These are phyloP conservation scores for Saccostrea cuccullata DNA, from an alignment of 1,140 invertebrate genomes.

Conservation along the genomic window DNA sequence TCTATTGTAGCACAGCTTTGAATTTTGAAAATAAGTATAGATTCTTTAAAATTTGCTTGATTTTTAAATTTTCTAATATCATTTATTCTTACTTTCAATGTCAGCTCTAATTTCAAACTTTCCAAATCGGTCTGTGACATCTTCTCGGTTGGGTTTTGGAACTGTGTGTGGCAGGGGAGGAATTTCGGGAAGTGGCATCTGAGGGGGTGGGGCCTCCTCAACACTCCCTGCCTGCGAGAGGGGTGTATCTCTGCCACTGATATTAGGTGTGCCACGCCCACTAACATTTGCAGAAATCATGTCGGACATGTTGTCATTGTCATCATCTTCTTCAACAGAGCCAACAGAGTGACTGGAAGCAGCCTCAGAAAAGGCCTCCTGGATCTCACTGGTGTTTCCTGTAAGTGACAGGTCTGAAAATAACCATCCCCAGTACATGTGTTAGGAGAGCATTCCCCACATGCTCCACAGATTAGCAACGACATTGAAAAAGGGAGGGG, in stretches of 20 bases:
- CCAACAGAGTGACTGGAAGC: slow-evolving; percentile 96
- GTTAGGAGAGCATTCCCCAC: not conserved
- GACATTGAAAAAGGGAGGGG: not conserved
- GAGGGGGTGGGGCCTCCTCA: slow-evolving; percentile 77
- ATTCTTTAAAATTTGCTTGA: not conserved
- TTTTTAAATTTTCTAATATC: not conserved
- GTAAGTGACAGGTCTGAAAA: slow-evolving; percentile 57
- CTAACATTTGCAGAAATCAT: slow-evolving; percentile 96
- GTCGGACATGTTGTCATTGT: slow-evolving; percentile 91
- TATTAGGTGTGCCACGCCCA: slow-evolving; percentile 90
- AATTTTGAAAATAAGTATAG: not conserved
- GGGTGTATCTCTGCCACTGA: slow-evolving; percentile 92
- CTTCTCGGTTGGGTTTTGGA: slow-evolving; percentile 84
- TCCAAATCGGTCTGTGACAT: slow-evolving; percentile 99
- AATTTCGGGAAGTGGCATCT: slow-evolving; percentile 75
- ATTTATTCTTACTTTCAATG: slow-evolving; percentile 41
- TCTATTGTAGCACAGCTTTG: too few relatives aligned
- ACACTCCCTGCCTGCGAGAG: slow-evolving; percentile 83
- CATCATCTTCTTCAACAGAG: slow-evolving; percentile 87
- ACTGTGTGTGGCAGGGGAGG: slow-evolving; percentile 82
- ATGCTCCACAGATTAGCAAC: not conserved
- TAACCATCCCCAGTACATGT: slow-evolving; percentile 8
- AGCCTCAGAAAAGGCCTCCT: slow-evolving; percentile 96
- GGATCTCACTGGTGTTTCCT: slow-evolving; percentile 94
- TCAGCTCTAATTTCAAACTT: slow-evolving; percentile 86